phyloP scores from a whole-genome alignment of 2,888 invertebrate genomes.

The Hedya salicella region DNA sequence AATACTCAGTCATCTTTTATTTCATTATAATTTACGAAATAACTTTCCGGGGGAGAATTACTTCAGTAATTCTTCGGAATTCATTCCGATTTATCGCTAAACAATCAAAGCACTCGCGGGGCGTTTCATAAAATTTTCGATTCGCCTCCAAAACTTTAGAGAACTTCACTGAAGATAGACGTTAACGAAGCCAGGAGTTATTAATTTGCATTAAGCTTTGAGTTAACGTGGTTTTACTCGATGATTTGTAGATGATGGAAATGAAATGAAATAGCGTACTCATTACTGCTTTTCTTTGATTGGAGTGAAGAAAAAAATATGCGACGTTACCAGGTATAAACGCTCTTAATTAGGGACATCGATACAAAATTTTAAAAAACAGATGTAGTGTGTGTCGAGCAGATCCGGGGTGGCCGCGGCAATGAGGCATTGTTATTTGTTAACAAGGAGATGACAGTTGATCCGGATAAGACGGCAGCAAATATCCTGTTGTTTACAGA shows the following conservation, averaged over 20 bases:
- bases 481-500: constrained; percentile 53
- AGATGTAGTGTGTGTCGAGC: no score
- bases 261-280: constrained; percentile 47
- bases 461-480: constrained; percentile 44
- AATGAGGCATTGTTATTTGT: constrained; percentile 41
- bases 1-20: constrained; percentile 52
- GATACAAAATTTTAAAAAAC: constrained; percentile 12
- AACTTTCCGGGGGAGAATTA: constrained; percentile 59
- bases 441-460: constrained; percentile 40
- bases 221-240: constrained; percentile 62
- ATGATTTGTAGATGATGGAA: constrained; percentile 50
- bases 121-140: constrained; percentile 54
- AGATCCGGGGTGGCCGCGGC: constrained; percentile 15
- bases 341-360: constrained; percentile 35
- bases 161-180: constrained; percentile 66
- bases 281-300: constrained; percentile 25
- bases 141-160: constrained; percentile 52
- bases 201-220: constrained; percentile 65
- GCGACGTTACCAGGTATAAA: constrained; percentile 17
- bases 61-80: constrained; percentile 57
- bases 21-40: constrained; percentile 61
- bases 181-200: constrained; percentile 69
- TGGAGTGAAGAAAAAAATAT: constrained; percentile 20
- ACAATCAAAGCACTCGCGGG: constrained; percentile 60
- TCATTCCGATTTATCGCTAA: constrained; percentile 67